Evolutionary conservation across 37 sponge, comb jelly and placozoan species (phyloP), one percentile per base, ranked within the genome.

Genomic region (Chondrosia reniformis): DNA sequence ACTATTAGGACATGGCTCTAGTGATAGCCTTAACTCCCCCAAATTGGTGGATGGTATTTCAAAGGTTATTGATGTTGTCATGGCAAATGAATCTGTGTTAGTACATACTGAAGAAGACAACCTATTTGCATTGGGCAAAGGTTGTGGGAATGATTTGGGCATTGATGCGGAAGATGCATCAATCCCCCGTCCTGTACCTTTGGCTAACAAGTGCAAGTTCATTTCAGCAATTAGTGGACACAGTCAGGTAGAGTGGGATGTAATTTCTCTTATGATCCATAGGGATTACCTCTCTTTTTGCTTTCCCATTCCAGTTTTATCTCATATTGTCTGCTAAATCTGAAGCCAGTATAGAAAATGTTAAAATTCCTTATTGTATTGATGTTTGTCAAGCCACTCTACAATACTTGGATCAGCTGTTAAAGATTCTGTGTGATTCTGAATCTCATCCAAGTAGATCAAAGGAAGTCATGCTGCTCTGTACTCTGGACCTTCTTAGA

Each of bases 281-380:
- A n/a, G n/a, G n/a, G n/a, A n/a, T n/a, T n/a, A n/a, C n/a, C n/a
- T n/a, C n/a, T n/a, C n/a, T n/a, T n/a, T n/a, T n/a, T n/a, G n/a
- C n/a, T n/a, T n/a, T n/a, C n/a, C n/a, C n/a, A n/a, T n/a, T n/a
- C n/a, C n/a, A n/a, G n/a, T n/a, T n/a, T n/a, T n/a, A n/a, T n/a
- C n/a, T n/a, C n/a, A n/a, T n/a, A n/a, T n/a, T n/a, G n/a, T n/a
- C n/a, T n/a, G n/a, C n/a, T n/a, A n/a, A n/a, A n/a, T n/a, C n/a
- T n/a, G n/a, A n/a, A n/a, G n/a, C n/a, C n/a, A n/a, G n/a, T n/a
- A n/a, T n/a, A n/a, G n/a, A n/a, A n/a, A n/a, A n/a, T n/a, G n/a
- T n/a, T n/a, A n/a, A n/a, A n/a, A n/a, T n/a, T n/a, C 94, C 97
- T 8, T 97, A 91, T 83, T 81, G 86, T 44, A 36, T 97, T n/a